These are phyloP conservation scores for Dicyrtomina minuta DNA, from an alignment of 2,888 invertebrate species.

Conservation along the genomic window DNA sequence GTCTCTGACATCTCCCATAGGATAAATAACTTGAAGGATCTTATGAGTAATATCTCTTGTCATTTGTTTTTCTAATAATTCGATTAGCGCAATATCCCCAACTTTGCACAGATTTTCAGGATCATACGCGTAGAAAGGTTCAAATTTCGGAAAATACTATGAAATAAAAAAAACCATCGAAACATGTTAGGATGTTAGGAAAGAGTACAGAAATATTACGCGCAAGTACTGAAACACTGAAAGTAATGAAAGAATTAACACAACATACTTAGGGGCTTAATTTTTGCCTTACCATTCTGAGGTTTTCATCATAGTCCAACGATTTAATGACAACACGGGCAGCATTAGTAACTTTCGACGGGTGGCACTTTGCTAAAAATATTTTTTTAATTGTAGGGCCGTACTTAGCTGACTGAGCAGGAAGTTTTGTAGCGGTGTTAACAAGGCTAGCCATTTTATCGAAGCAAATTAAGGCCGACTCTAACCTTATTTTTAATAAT, in stretches of 20 bases:
- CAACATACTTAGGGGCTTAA: too few species aligned
- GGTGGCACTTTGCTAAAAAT: constrained; percentile 75
- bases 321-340: constrained; percentile 75
- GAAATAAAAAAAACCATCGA: constrained; percentile 54
- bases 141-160: constrained; percentile 76
- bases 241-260: too few species aligned
- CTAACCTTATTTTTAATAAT: too few species aligned
- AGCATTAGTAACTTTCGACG: constrained; percentile 74
- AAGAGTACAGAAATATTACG: too few species aligned
- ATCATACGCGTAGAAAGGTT: constrained; percentile 75
- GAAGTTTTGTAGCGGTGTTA: too few species aligned
- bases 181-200: too few species aligned
- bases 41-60: constrained; percentile 77
- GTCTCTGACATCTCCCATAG: constrained; percentile 80
- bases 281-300: constrained; percentile 69
- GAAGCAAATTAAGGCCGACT: too few species aligned
- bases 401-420: background rate
- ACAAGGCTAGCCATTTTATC: too few species aligned
- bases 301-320: constrained; percentile 72
- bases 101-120: constrained; percentile 74
- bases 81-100: constrained; percentile 79
- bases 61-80: constrained; percentile 70
- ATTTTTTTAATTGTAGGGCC: constrained; percentile 58
- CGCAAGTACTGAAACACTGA: too few species aligned
- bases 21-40: constrained; percentile 76